Base-by-base conservation (phyloP, 2,888 invertebrate genomes). In the Halictus ligatus region DNA sequence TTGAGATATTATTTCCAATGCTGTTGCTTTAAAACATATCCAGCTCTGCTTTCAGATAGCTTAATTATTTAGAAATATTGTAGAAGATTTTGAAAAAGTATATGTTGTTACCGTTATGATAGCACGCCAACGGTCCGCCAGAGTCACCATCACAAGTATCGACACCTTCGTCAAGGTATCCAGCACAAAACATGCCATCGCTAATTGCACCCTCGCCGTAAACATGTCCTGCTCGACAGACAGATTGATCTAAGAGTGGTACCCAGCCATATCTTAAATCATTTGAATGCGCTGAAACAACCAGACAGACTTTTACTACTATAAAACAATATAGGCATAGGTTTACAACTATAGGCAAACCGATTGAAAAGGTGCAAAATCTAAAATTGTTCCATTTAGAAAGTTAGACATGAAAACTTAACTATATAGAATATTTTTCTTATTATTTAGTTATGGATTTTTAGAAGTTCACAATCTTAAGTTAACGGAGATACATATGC, bases 61-160 rank as follows among this genome's bases (percentile, higher is more conserved):
- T 60, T 25, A 5, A 25, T 25, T 60, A 25, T 60, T 25, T 43
- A 21, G 8, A n/a, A 43, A 15, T 54, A 58, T 43, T 40, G 7
- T 35, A 18, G 15, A 21, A 40, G 10, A 69, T 40, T 8, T 40
- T 21, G 8, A 67, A 69, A 7, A 25, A 6, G 18, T n/a, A 1
- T 54, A 10, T 54, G 2, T 71, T 10, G 18, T 93, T 95, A 97
- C 97, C 97, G 88, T 96, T 95, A 90, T 96, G 95, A 85, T 96
- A 94, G 93, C 98, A 98, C 73, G 97, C 97, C 40, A 98, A 95
- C 12, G 98, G 98, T n/a, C 98, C 98, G 43, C 98, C 98, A 60
- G 97, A 97, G 94, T 98, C 98, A 2, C 98, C 98, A 93, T 98
- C 97, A 91, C 98, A 98, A 15, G 98, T 97, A 94, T 98, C 98